phyloP scores from a whole-genome alignment of 23 tunicate species.

The Oikopleura dioica region DNA sequence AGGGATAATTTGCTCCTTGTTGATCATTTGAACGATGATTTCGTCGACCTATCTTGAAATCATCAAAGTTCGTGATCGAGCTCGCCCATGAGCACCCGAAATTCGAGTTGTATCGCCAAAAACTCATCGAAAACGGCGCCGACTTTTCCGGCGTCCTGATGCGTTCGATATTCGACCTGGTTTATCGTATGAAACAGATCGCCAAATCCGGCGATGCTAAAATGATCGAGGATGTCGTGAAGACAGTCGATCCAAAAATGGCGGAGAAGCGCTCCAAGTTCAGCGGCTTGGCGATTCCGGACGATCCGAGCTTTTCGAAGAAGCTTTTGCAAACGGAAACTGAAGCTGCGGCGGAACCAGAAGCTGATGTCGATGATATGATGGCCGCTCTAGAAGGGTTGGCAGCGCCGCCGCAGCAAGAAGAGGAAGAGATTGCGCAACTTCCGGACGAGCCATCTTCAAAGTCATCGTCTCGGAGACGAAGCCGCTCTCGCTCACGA shows the following conservation, averaged over 20 bases:
- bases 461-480: no score
- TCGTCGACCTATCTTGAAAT: no score
- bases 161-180: neutral
- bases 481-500: slow-evolving; percentile 14
- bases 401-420: slow-evolving; percentile 3
- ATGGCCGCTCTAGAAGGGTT: slow-evolving; percentile 36
- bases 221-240: neutral
- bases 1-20: no score
- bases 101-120: slow-evolving; percentile 27
- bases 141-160: slow-evolving; percentile 57
- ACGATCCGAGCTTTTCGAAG: neutral
- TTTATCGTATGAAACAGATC: neutral
- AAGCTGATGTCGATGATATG: slow-evolving; percentile 18
- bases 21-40: no score
- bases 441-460: neutral
- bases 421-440: neutral
- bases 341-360: slow-evolving; percentile 14
- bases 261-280: neutral
- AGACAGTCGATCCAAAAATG: neutral
- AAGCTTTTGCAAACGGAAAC: neutral
- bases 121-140: slow-evolving; percentile 68
- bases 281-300: neutral
- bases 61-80: slow-evolving; percentile 51
- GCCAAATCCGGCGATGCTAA: no score
- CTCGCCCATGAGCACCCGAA: slow-evolving; percentile 37